Conservation (phyloP, 2,888 invertebrate species). For the Gasteruption jaculator region DNA sequence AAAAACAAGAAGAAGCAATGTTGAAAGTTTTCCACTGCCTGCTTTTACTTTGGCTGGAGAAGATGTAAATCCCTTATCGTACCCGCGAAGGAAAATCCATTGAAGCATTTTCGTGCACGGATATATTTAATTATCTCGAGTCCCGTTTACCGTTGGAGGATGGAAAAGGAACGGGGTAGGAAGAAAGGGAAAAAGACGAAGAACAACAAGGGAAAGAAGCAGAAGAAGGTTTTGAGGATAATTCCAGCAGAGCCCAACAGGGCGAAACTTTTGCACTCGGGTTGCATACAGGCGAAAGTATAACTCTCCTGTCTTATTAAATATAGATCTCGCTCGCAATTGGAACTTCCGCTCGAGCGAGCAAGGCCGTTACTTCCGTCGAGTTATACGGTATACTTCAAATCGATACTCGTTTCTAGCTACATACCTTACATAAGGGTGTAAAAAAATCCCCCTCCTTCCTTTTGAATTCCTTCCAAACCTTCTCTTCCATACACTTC, state of each 20-base stretch:
- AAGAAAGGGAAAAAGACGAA: conserved; percentile 10
- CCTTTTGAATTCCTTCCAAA: too few relatives aligned
- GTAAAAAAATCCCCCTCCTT: too few relatives aligned
- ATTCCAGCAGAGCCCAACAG: too few relatives aligned
- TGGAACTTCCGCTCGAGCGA: conserved; percentile 35
- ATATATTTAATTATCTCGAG: conserved; percentile 44
- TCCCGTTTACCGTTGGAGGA: conserved; percentile 20
- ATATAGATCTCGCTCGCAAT: conserved; percentile 40
- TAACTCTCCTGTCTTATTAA: conserved; percentile 43
- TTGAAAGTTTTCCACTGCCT: too few relatives aligned
- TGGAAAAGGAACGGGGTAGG: conserved; percentile 10
- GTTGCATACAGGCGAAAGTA: conserved; percentile 33
- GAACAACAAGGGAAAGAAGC: not conserved
- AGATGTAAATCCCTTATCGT: conserved; percentile 26
- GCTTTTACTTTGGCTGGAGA: too few relatives aligned
- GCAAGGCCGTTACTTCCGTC: conserved; percentile 32
- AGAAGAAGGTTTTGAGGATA: conserved; percentile 22
- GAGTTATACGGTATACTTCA: too few relatives aligned
- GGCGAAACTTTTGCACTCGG: conserved; percentile 34
- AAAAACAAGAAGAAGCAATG: too few relatives aligned
- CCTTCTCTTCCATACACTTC: too few relatives aligned
- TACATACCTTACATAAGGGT: too few relatives aligned
- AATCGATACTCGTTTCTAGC: too few relatives aligned
- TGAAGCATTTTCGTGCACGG: conserved; percentile 36
- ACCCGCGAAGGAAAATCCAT: conserved; percentile 31